These are phyloP conservation scores for Melanerpes aurifrons DNA, from an alignment of 2,113 vertebrate genomes.

Conservation along the genomic window DNA sequence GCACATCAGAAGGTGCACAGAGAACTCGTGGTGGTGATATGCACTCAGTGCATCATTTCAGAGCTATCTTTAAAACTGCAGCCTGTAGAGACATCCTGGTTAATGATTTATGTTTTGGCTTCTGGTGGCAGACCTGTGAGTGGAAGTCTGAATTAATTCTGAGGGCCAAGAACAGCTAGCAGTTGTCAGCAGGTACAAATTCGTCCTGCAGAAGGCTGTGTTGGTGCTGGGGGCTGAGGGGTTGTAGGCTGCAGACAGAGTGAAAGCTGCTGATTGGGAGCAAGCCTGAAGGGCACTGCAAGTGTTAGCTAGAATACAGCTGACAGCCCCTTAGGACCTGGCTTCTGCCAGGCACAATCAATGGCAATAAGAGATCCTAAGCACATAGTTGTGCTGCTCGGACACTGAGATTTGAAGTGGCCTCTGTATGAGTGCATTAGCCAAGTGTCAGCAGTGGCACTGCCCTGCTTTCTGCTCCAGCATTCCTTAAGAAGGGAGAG, in stretches of 20 bases:
- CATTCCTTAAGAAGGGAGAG: not conserved
- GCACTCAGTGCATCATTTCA: not conserved
- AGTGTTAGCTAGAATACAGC: not conserved
- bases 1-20: not conserved
- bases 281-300: not conserved
- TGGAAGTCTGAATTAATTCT: not conserved
- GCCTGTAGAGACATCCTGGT: not conserved
- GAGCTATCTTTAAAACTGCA: not conserved
- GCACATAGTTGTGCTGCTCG: not conserved
- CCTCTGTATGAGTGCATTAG: not conserved
- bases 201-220: not conserved
- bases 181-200: not conserved
- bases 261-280: not conserved
- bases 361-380: not conserved
- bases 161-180: not conserved
- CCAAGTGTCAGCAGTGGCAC: not conserved
- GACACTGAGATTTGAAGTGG: not conserved
- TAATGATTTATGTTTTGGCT: not conserved
- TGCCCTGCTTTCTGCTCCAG: not conserved
- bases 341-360: not conserved
- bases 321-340: not conserved
- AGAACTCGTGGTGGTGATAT: not conserved
- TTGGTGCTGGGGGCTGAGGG: fast-evolving
- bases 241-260: fast-evolving
- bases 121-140: not conserved